Conservation (phyloP, 2,797 vertebrate genomes). For the Chiroxiphia lanceolata region DNA sequence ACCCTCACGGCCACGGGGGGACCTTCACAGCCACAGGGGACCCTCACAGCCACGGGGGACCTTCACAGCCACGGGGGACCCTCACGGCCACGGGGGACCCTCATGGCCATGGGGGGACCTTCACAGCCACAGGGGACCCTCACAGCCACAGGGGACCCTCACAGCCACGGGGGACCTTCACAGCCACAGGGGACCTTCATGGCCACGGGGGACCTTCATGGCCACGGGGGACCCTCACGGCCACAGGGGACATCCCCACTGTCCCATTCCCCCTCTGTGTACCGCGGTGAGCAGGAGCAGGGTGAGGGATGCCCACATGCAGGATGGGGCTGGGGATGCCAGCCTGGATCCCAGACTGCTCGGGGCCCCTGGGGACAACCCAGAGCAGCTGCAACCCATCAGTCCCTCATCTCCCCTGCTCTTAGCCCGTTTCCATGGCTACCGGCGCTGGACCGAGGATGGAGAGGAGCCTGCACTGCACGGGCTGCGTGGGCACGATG, state of each 20-base stretch:
- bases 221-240: neutral
- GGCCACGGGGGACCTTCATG: no score
- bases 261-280: fast-evolving
- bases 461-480: constrained; percentile 56
- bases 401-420: constrained; percentile 54
- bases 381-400: neutral
- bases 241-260: neutral
- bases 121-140: neutral
- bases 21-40: neutral
- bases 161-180: neutral
- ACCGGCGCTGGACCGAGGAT: constrained; percentile 70
- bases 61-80: neutral
- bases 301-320: neutral
- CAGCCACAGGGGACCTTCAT: fast-evolving
- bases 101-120: neutral
- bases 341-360: neutral
- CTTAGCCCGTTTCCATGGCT: constrained; percentile 76
- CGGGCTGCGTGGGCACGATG: neutral
- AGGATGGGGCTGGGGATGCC: neutral
- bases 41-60: fast-evolving
- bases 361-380: neutral
- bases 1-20: neutral
- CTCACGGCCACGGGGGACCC: fast-evolving
- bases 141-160: fast-evolving
- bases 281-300: fast-evolving